A percentile compares a stretch with the other conserved stretches of the same genome.
Evolutionary conservation across 2,888 invertebrate species (phyloP).

Genomic region (Lottia scabra): DNA sequence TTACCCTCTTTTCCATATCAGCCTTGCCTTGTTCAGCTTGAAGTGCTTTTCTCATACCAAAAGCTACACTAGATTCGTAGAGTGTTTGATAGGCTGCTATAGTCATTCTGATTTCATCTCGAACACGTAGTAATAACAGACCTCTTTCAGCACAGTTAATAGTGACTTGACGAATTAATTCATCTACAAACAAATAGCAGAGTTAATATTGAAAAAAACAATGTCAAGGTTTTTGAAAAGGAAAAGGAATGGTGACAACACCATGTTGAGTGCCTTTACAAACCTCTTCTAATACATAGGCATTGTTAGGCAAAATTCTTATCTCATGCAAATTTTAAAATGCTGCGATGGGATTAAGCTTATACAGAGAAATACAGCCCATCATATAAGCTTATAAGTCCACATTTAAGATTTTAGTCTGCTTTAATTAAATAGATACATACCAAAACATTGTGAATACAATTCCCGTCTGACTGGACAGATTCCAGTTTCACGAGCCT

Average conservation of each 20-base stretch:
- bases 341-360: too few relatives aligned
- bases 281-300: too few relatives aligned
- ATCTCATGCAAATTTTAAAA: too few relatives aligned
- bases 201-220: too few relatives aligned
- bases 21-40: slow-evolving; percentile 89
- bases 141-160: slow-evolving; percentile 97
- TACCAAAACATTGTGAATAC: slow-evolving; percentile 95
- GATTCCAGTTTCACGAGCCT: slow-evolving; percentile 96
- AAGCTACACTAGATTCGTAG: slow-evolving; percentile 97
- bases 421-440: too few relatives aligned
- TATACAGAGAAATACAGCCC: too few relatives aligned
- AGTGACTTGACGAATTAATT: slow-evolving; percentile 91
- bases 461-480: slow-evolving; percentile 93
- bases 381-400: too few relatives aligned
- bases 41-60: slow-evolving; percentile 97
- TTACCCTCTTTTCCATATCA: slow-evolving; percentile 68
- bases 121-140: slow-evolving; percentile 87
- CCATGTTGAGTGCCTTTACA: too few relatives aligned
- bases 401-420: too few relatives aligned
- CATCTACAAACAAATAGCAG: slow-evolving; percentile 73
- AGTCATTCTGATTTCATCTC: slow-evolving; percentile 96
- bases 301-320: too few relatives aligned
- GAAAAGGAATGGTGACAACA: too few relatives aligned
- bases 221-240: too few relatives aligned
- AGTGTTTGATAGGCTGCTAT: slow-evolving; percentile 96